Evolutionary conservation across 2,888 invertebrate genomes (phyloP), one percentile per base, ranked within the genome.

Genomic region (Dioctria linearis): DNA sequence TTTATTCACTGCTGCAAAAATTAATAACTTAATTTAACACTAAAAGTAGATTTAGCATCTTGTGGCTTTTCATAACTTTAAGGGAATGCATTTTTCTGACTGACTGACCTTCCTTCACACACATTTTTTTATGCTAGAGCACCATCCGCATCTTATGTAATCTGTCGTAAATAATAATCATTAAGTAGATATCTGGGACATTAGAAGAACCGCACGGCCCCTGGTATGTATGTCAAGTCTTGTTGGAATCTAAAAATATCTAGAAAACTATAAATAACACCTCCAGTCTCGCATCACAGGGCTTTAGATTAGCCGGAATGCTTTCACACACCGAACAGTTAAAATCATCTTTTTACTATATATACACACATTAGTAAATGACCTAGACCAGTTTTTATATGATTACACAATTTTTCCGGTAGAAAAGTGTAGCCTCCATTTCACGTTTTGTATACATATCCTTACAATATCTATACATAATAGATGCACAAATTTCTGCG

Each of bases 181-280:
- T 73, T 40, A 54, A 57, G 73, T 49, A 54, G 57, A 73, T 73
- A 73, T 73, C 57, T 73, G 73, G 57, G 73, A 73, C 73, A 73
- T 54, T 73, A 54, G 73, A 39, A 37, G 73, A 73, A 42, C 25
- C 73, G 39, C 73, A 57, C 42, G 40, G 57, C 57, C 57, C 51
- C 57, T 57, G 73, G 73, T 73, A 57, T 73, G 73, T 73, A 73
- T 73, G 73, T 59, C 73, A 73, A 42, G 59, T 1, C 13, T n/a
- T 54, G 2, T 59, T 13, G 13, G 73, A 43, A 13, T 40, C 59
- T 59, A 73, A 73, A 59, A 73, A 73, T 73, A 73, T 42, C 73
- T n/a, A 37, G 9, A 11, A n/a, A 57, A 37, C 73, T 73, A 73
- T 57, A 73, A 73, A 73, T 73, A 73, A 43, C 40, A 73, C 57